These are phyloP conservation scores for Nyctibius grandis DNA, from an alignment of 2,797 vertebrate species.

Conservation along the genomic window DNA sequence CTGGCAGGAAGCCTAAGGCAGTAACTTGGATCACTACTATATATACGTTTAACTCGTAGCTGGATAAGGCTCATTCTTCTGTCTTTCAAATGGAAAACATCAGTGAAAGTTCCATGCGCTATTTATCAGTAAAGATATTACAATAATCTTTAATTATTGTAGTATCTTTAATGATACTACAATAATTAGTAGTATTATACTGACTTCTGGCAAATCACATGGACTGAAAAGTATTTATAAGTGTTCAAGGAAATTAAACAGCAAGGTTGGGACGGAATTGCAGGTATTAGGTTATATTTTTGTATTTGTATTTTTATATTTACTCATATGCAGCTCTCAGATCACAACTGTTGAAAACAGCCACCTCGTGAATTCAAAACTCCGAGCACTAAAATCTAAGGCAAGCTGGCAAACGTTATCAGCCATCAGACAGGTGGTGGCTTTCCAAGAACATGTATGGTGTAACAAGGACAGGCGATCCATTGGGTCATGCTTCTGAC, in stretches of 20 bases:
- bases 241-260: not conserved
- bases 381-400: not conserved
- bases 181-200: no score
- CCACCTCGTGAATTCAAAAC: not conserved
- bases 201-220: not conserved
- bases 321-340: not conserved
- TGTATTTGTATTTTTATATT: not conserved
- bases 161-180: no score
- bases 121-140: not conserved
- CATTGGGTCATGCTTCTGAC: fast-evolving
- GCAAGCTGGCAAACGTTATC: not conserved
- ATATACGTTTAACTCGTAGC: not conserved
- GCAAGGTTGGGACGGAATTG: not conserved
- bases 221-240: not conserved
- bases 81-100: not conserved
- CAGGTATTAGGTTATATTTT: not conserved
- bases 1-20: not conserved
- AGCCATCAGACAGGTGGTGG: not conserved
- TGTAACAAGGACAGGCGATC: not conserved
- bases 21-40: not conserved
- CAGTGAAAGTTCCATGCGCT: not conserved
- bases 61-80: not conserved
- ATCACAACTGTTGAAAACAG: not conserved
- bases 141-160: no score
- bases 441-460: not conserved